A percentile compares a stretch with the other conserved stretches of the same genome.
Conservation (phyloP, 1,140 invertebrate species). For the Orchestia grillus region DNA sequence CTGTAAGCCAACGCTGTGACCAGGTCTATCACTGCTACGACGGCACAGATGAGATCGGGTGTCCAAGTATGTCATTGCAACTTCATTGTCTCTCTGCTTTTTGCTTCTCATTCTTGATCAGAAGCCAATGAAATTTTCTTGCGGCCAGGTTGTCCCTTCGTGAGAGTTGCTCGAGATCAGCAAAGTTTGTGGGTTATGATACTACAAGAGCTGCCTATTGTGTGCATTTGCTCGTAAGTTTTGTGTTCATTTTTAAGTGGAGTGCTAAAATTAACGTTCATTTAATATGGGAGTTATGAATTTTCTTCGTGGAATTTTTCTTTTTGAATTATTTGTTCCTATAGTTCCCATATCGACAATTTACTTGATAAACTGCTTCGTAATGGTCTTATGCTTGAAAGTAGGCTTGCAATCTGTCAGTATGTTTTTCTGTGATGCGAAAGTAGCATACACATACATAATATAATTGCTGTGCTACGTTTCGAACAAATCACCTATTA, state of each 20-base stretch:
- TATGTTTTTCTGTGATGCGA: too few relatives aligned
- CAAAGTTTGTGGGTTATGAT: background rate
- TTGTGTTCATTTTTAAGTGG: background rate
- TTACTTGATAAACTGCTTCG: too few relatives aligned
- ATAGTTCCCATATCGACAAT: background rate
- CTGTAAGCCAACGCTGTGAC: constrained; percentile 73
- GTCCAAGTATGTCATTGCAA: constrained; percentile 61
- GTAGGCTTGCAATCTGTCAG: too few relatives aligned
- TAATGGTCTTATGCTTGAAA: too few relatives aligned
- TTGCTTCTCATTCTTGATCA: background rate
- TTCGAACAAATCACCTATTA: too few relatives aligned
- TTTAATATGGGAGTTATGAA: background rate
- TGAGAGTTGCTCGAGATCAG: background rate
- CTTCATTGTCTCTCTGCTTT: background rate
- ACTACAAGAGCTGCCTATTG: background rate
- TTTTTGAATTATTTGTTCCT: background rate
- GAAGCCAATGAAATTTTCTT: background rate
- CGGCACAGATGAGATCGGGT: constrained; percentile 72
- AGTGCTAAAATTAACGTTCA: background rate
- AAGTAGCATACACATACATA: too few relatives aligned
- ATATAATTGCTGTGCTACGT: too few relatives aligned
- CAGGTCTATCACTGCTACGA: constrained; percentile 72
- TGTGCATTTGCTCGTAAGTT: background rate
- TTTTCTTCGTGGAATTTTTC: background rate
- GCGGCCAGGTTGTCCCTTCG: background rate